Conservation (phyloP, 2,888 invertebrate species). For the Tortrix viridana region DNA sequence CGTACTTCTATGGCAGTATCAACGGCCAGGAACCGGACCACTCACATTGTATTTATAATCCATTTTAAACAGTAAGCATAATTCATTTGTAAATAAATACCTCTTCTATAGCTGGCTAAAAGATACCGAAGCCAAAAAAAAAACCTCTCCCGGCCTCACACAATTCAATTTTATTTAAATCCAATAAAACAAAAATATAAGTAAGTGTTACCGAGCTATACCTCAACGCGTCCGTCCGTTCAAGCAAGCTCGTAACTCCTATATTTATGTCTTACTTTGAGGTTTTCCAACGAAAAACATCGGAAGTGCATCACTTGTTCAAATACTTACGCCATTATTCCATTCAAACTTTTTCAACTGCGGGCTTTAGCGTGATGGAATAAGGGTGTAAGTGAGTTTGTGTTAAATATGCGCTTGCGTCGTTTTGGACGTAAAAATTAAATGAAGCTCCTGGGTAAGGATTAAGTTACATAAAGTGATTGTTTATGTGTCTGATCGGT, state of each 20-base stretch:
- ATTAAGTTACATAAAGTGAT: slow-evolving; percentile 61
- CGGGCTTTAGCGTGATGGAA: background rate
- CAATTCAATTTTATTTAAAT: slow-evolving; percentile 36
- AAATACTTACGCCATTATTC: slow-evolving; percentile 8
- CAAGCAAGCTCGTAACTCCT: slow-evolving; percentile 58
- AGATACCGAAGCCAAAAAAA: too few relatives aligned
- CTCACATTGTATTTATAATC: too few relatives aligned
- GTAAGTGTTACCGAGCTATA: slow-evolving; percentile 34
- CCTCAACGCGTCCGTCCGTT: slow-evolving; percentile 39
- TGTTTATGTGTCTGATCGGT: slow-evolving; percentile 56
- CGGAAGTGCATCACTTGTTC: background rate
- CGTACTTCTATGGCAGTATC: background rate
- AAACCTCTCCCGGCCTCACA: slow-evolving; percentile 33
- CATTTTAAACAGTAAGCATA: slow-evolving; percentile 11
- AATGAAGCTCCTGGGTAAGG: slow-evolving; percentile 50
- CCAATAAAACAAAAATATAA: slow-evolving; percentile 34
- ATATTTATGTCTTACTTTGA: slow-evolving; percentile 69
- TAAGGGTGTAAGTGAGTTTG: slow-evolving; percentile 10
- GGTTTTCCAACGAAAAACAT: background rate
- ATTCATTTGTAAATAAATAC: slow-evolving; percentile 20
- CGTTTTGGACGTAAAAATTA: slow-evolving; percentile 4
- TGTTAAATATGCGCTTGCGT: background rate
- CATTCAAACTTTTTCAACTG: background rate
- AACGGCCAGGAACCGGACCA: too few relatives aligned
- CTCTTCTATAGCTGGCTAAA: too few relatives aligned